Evolutionary conservation across 2,113 vertebrate species (phyloP).

Genomic region (Alces alces): DNA sequence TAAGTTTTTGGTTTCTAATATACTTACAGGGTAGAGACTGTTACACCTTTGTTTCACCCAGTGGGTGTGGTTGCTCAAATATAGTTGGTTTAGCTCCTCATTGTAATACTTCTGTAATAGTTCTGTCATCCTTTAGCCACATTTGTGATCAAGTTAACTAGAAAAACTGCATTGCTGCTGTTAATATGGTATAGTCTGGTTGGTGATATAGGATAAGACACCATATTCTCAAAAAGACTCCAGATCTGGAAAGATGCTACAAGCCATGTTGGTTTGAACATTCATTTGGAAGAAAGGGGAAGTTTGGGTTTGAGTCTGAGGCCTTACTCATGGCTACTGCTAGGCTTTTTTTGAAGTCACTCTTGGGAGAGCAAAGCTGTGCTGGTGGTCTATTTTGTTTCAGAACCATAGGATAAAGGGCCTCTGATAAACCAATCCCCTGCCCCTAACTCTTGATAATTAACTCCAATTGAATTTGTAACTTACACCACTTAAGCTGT

Average conservation of each 20-base stretch:
- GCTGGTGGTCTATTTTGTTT: fast-evolving
- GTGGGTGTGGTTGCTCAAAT: not conserved
- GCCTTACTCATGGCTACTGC: not conserved
- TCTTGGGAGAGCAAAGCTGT: not conserved
- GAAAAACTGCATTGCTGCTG: not conserved
- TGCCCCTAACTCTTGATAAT: not conserved
- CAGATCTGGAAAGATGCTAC: not conserved
- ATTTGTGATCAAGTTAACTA: constrained; percentile 10
- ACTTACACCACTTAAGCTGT: not conserved
- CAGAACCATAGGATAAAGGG: not conserved
- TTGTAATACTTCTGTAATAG: not conserved
- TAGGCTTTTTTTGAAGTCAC: not conserved
- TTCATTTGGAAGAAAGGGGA: not conserved
- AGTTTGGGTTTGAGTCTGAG: not conserved
- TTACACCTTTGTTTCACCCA: not conserved
- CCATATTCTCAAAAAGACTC: not conserved
- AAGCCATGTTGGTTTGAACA: not conserved
- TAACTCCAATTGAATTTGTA: constrained; percentile 12
- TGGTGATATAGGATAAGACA: not conserved
- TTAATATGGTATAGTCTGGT: not conserved
- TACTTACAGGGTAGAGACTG: not conserved
- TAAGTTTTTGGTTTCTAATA: not conserved
- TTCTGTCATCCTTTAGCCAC: not conserved
- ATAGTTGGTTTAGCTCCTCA: not conserved
- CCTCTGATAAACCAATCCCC: not conserved